These are phyloP conservation scores for Caenorhabditis tropicalis DNA, from an alignment of 1,140 invertebrate species.

Conservation along the genomic window DNA sequence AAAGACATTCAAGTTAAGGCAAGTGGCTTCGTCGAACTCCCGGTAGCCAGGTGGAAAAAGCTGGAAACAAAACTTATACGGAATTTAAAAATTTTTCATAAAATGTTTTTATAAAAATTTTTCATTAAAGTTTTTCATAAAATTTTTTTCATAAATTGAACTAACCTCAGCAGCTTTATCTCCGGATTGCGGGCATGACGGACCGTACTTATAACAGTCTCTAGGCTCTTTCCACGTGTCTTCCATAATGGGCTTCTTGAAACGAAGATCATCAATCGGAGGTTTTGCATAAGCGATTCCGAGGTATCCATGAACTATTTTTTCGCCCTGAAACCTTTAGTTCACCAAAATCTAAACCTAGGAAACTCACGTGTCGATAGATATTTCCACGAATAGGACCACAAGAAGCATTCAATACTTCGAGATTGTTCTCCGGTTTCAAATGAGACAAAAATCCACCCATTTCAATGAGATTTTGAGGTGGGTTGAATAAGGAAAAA, in stretches of 20 bases:
- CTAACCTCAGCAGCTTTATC: neutral
- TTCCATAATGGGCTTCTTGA: neutral
- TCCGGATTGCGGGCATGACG: neutral
- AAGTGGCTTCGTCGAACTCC: constrained; percentile 79
- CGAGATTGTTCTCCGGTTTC: neutral
- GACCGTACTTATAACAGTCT: neutral
- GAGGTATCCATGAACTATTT: neutral
- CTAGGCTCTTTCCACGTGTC: neutral
- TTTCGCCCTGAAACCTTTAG: neutral
- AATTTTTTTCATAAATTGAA: neutral
- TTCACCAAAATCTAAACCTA: no score
- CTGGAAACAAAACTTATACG: no score
- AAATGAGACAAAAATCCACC: neutral
- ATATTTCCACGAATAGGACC: neutral
- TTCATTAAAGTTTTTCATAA: no score
- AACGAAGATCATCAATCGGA: neutral
- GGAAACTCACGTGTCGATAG: neutral
- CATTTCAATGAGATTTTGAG: no score
- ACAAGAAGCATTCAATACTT: neutral
- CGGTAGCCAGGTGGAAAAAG: neutral
- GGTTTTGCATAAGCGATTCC: neutral
- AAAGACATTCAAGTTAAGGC: constrained; percentile 89
- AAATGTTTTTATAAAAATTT: no score
- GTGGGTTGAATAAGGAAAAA: no score
- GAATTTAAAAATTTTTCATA: no score